These are phyloP conservation scores for Gephyroberyx darwinii DNA, from an alignment of 2,797 vertebrate species.

Conservation along the genomic window DNA sequence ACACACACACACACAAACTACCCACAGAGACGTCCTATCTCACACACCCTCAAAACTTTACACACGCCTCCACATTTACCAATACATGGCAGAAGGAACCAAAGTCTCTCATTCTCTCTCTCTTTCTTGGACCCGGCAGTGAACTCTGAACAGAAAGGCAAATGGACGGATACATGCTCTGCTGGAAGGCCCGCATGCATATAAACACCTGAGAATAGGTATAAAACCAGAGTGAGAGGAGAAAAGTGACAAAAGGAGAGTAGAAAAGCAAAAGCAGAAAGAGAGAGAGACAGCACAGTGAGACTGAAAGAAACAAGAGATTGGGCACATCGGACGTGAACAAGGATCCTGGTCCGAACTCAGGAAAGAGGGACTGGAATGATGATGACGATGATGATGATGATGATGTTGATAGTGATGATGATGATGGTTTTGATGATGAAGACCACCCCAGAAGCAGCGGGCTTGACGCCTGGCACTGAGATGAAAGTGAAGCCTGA, in stretches of 20 bases:
- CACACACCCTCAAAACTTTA: slow-evolving; percentile 60
- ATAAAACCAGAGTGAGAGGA: slow-evolving; percentile 1
- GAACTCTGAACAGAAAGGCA: slow-evolving; percentile 5
- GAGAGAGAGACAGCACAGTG: not conserved
- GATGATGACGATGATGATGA: not conserved
- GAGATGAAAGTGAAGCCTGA: slow-evolving; percentile 26
- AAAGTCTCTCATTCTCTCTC: slow-evolving; percentile 20
- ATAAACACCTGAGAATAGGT: slow-evolving; percentile 3
- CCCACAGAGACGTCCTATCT: slow-evolving; percentile 69
- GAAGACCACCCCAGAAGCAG: slow-evolving; percentile 1
- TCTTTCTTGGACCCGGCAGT: slow-evolving; percentile 4
- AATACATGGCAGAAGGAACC: slow-evolving; percentile 37
- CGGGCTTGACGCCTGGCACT: not conserved
- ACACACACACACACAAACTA: slow-evolving; percentile 38
- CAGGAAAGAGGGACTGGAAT: not conserved
- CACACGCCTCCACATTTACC: slow-evolving; percentile 58
- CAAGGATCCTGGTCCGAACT: not conserved
- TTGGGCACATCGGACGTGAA: no score
- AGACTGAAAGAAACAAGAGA: no score
- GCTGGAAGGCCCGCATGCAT: slow-evolving; percentile 12
- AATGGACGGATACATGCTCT: slow-evolving; percentile 13
- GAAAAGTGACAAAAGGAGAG: slow-evolving; percentile 3
- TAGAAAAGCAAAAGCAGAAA: not conserved
- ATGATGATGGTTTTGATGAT: not conserved
- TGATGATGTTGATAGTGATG: slow-evolving; percentile 24